phyloP scores from a whole-genome alignment of 1,140 invertebrate genomes.

The Papilio aristodemus region DNA sequence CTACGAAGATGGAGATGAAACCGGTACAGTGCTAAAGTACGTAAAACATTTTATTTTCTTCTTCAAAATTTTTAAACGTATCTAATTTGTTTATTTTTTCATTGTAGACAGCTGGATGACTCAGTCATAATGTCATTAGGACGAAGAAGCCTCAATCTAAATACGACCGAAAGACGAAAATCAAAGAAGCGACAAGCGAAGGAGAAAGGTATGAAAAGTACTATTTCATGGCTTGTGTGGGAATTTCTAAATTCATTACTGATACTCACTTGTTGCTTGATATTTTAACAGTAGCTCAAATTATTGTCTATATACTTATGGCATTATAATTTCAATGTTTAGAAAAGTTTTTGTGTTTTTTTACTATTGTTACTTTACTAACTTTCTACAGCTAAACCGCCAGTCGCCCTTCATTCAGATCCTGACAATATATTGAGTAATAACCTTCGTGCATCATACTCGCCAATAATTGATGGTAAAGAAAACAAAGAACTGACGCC shows the following conservation, averaged over 20 bases:
- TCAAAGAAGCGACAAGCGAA: slow-evolving; percentile 67
- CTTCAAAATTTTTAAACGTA: background rate
- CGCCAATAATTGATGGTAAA: slow-evolving; percentile 60
- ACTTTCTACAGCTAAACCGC: slow-evolving; percentile 64
- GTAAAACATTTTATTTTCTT: slow-evolving; percentile 35
- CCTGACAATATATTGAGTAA: slow-evolving; percentile 52
- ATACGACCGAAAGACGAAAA: slow-evolving; percentile 55
- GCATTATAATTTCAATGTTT: slow-evolving; percentile 24
- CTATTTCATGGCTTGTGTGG: slow-evolving; percentile 5
- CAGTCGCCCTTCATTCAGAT: slow-evolving; percentile 51
- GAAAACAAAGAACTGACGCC: slow-evolving; percentile 65
- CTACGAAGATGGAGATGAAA: slow-evolving; percentile 92
- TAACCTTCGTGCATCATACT: slow-evolving; percentile 47
- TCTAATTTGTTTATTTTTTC: background rate
- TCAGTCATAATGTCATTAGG: slow-evolving; percentile 81
- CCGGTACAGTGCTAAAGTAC: slow-evolving; percentile 83
- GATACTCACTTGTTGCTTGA: background rate
- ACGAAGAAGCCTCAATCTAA: slow-evolving; percentile 57
- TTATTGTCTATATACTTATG: slow-evolving; percentile 23
- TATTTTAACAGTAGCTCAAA: background rate
- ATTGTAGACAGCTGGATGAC: slow-evolving; percentile 86
- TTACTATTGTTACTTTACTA: slow-evolving; percentile 50
- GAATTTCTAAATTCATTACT: background rate
- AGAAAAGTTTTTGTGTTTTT: slow-evolving; percentile 38
- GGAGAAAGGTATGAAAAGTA: slow-evolving; percentile 57